Percentiles rank a stretch among this genome's conserved stretches.
Conservation (phyloP, 2,888 invertebrate genomes). For the Diadromus collaris region DNA sequence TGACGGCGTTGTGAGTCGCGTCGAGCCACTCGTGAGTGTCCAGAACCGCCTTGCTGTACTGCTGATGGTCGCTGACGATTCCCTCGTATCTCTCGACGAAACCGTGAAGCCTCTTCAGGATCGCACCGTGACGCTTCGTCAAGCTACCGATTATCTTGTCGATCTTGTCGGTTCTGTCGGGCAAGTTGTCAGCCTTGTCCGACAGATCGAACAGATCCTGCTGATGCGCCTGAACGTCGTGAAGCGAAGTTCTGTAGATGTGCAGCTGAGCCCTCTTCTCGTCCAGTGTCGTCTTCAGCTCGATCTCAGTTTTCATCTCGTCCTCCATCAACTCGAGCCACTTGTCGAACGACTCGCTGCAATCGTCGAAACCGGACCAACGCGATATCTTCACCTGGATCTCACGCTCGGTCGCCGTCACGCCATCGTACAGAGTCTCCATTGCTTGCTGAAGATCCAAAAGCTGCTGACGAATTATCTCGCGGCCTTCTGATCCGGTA, state of each 20-base stretch:
- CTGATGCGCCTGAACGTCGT: slow-evolving; percentile 92
- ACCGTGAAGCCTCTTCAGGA: slow-evolving; percentile 86
- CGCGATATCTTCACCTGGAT: slow-evolving; percentile 91
- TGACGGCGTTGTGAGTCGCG: slow-evolving; percentile 90
- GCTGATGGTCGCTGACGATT: slow-evolving; percentile 94
- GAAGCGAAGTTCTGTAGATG: slow-evolving; percentile 89
- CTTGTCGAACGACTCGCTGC: slow-evolving; percentile 87
- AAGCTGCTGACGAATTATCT: slow-evolving; percentile 90
- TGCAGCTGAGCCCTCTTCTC: slow-evolving; percentile 95
- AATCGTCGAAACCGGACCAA: slow-evolving; percentile 96
- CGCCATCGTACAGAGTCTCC: slow-evolving; percentile 90
- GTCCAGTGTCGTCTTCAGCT: slow-evolving; percentile 92
- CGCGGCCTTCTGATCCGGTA: slow-evolving; percentile 93
- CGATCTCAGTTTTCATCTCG: slow-evolving; percentile 89
- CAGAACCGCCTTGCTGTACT: slow-evolving; percentile 92
- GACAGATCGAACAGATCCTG: slow-evolving; percentile 91
- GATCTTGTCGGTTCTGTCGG: slow-evolving; percentile 89
- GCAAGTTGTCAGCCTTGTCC: slow-evolving; percentile 89
- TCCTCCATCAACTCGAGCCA: slow-evolving; percentile 91
- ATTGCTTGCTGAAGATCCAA: slow-evolving; percentile 92
- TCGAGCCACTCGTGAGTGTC: slow-evolving; percentile 94
- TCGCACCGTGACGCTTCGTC: slow-evolving; percentile 86
- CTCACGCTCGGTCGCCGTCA: slow-evolving; percentile 89
- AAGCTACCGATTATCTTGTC: slow-evolving; percentile 87
- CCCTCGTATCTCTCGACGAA: slow-evolving; percentile 93